These are phyloP conservation scores for Apis cerana DNA, from an alignment of 1,140 invertebrate genomes.

Conservation along the genomic window DNA sequence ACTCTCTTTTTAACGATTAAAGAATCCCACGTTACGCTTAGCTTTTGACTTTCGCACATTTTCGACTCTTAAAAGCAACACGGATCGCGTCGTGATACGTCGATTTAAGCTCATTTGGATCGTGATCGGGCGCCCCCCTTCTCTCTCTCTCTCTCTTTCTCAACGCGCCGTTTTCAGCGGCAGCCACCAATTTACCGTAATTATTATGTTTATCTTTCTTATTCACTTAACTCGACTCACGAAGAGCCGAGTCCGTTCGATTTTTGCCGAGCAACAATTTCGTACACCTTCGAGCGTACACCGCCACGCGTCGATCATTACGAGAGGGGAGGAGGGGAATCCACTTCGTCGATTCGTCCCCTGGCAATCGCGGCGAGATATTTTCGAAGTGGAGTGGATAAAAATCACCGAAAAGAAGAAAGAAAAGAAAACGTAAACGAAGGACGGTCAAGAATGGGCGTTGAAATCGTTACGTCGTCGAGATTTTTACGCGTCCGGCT, in stretches of 20 bases:
- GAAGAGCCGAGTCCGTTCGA: constrained; percentile 31
- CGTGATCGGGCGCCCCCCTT: neutral
- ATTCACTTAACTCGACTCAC: constrained; percentile 74
- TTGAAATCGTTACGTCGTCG: too few species aligned
- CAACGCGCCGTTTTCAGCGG: constrained; percentile 62
- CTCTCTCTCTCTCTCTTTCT: constrained; percentile 15
- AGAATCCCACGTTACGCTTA: too few species aligned
- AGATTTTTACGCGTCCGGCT: neutral
- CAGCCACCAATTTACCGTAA: constrained; percentile 76
- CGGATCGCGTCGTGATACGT: neutral
- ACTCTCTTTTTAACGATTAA: too few species aligned
- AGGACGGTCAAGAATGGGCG: too few species aligned
- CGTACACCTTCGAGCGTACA: neutral
- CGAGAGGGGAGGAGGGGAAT: constrained; percentile 46
- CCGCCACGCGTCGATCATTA: constrained; percentile 62
- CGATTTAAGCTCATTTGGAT: constrained; percentile 24
- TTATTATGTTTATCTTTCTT: constrained; percentile 80
- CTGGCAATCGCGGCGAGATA: too few species aligned
- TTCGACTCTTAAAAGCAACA: too few species aligned
- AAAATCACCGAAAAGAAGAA: too few species aligned
- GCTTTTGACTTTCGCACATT: too few species aligned
- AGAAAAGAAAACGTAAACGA: too few species aligned
- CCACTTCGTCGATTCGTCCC: too few species aligned
- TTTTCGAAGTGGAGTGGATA: too few species aligned
- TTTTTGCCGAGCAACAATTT: constrained; percentile 44